Percentiles rank a stretch among this genome's conserved stretches.
These are phyloP conservation scores for Archocentrus centrarchus DNA, from an alignment of 2,113 vertebrate species.

Conservation along the genomic window DNA sequence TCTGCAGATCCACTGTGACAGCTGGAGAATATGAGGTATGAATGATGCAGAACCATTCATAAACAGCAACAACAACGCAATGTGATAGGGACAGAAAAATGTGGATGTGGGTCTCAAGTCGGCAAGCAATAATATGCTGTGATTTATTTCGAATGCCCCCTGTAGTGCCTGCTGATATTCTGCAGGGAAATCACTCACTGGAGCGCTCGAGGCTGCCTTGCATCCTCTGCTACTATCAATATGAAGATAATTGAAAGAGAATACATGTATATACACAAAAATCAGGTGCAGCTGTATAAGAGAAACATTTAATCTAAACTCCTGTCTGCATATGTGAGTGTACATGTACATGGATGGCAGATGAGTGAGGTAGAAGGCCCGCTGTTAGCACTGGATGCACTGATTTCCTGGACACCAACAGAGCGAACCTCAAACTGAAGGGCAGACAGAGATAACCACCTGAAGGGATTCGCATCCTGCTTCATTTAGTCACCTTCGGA, in stretches of 20 bases:
- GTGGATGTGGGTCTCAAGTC: conserved; percentile 34
- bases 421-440: conserved; percentile 65
- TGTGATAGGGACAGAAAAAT: conserved; percentile 55
- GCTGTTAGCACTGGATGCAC: conserved; percentile 62
- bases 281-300: neutral
- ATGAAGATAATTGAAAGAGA: conserved; percentile 50
- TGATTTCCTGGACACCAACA: conserved; percentile 56
- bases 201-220: conserved; percentile 19
- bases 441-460: conserved; percentile 70
- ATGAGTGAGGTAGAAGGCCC: conserved; percentile 37
- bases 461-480: conserved; percentile 57
- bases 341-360: neutral
- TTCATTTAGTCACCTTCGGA: conserved; percentile 69
- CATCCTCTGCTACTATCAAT: conserved; percentile 37
- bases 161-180: conserved; percentile 54
- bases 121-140: conserved; percentile 51
- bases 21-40: conserved; percentile 47
- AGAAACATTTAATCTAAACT: conserved; percentile 17
- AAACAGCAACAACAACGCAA: conserved; percentile 57
- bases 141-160: conserved; percentile 66
- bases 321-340: conserved; percentile 4
- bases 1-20: conserved; percentile 55
- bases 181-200: conserved; percentile 41
- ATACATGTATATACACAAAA: conserved; percentile 15
- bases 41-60: conserved; percentile 60